A percentile compares a stretch with the other conserved stretches of the same genome.
Evolutionary conservation across 2,113 vertebrate genomes (phyloP).

Genomic region (Zingel zingel): DNA sequence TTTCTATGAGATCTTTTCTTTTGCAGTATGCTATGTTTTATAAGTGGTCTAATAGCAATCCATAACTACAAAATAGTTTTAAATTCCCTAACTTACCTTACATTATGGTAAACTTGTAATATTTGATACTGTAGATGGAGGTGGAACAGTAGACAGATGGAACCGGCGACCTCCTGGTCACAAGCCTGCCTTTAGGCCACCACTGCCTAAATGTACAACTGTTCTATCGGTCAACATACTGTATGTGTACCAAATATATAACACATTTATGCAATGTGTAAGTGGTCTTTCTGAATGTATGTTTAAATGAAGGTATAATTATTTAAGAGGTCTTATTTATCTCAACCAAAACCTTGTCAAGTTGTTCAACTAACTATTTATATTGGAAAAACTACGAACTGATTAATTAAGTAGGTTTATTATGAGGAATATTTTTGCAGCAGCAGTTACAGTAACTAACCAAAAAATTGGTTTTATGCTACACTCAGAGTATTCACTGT

Average conservation of each 20-base stretch:
- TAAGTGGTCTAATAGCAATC: neutral
- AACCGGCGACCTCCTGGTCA: no score
- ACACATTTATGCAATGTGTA: neutral
- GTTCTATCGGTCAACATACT: neutral
- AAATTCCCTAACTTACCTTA: neutral
- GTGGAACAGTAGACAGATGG: neutral
- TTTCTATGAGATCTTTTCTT: slow-evolving; percentile 1
- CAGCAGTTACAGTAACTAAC: neutral
- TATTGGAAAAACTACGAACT: neutral
- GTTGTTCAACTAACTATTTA: neutral
- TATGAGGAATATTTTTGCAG: neutral
- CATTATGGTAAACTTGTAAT: neutral
- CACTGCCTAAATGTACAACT: neutral
- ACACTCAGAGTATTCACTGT: slow-evolving; percentile 13
- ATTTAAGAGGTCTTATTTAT: neutral
- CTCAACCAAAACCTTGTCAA: neutral
- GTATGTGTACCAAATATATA: neutral
- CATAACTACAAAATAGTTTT: neutral
- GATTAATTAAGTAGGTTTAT: neutral
- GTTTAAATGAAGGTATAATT: neutral
- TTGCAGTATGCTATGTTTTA: neutral
- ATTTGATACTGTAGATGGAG: neutral
- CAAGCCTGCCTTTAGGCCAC: no score
- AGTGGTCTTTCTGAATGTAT: neutral
- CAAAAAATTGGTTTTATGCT: neutral